Evolutionary conservation across 2,113 vertebrate genomes (phyloP).

Genomic region (Pan troglodytes): DNA sequence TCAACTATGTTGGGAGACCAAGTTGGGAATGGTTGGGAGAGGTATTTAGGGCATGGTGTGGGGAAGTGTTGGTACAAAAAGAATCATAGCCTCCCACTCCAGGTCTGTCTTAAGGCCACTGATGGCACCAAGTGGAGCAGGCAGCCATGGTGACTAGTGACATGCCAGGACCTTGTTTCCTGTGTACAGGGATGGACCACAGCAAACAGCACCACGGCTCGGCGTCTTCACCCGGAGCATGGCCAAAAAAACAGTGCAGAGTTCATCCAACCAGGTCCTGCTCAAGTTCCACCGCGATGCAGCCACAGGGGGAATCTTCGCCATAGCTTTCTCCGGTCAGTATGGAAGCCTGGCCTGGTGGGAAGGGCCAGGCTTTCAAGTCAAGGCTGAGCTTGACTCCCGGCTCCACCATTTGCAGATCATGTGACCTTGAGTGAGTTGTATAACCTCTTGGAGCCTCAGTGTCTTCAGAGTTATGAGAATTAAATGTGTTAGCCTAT

Average conservation of each 20-base stretch:
- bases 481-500: background rate
- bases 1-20: background rate
- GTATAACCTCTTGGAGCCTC: background rate
- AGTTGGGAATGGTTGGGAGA: background rate
- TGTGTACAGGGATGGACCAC: slow-evolving; percentile 91
- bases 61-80: background rate
- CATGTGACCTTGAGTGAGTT: background rate
- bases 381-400: background rate
- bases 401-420: background rate
- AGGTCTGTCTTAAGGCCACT: background rate
- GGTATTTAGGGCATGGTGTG: background rate
- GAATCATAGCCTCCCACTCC: background rate
- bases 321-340: slow-evolving; percentile 92
- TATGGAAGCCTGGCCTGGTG: background rate
- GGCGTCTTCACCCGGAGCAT: slow-evolving; percentile 94
- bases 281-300: slow-evolving; percentile 93
- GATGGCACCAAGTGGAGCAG: too few relatives aligned
- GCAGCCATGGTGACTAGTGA: background rate
- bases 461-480: background rate
- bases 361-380: background rate
- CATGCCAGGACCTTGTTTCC: background rate
- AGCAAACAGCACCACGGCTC: slow-evolving; percentile 92
- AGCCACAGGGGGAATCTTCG: slow-evolving; percentile 92
- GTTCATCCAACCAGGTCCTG: slow-evolving; percentile 96
- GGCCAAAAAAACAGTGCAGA: slow-evolving; percentile 90